These are phyloP conservation scores for Buathra laborator DNA, from an alignment of 2,888 invertebrate genomes.

Conservation along the genomic window DNA sequence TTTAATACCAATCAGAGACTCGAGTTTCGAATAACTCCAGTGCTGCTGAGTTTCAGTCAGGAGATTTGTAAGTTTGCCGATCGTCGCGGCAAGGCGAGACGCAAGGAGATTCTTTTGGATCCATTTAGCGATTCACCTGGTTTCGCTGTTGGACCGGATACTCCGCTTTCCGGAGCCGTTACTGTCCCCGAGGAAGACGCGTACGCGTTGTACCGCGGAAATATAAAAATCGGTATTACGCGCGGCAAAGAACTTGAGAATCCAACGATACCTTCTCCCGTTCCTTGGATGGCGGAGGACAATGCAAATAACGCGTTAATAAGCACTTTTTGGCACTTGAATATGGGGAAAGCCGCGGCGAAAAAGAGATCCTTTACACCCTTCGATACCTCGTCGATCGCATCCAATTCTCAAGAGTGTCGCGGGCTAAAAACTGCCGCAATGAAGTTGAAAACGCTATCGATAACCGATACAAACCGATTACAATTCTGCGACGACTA, in stretches of 20 bases:
- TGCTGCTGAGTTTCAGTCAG: slow-evolving; percentile 72
- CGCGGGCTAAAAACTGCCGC: slow-evolving; percentile 13
- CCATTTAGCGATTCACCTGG: slow-evolving; percentile 73
- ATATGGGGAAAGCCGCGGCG: slow-evolving; percentile 72
- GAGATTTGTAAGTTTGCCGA: slow-evolving; percentile 68
- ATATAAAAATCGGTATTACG: slow-evolving; percentile 70
- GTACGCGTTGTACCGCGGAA: slow-evolving; percentile 73
- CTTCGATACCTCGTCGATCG: slow-evolving; percentile 59
- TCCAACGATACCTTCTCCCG: slow-evolving; percentile 61
- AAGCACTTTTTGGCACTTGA: slow-evolving; percentile 78
- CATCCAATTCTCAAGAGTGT: slow-evolving; percentile 63
- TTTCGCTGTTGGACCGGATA: slow-evolving; percentile 44
- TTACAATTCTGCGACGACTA: slow-evolving; percentile 73
- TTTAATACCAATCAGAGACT: slow-evolving; percentile 80
- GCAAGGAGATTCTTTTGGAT: slow-evolving; percentile 73
- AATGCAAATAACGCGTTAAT: slow-evolving; percentile 70
- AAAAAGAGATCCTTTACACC: slow-evolving; percentile 64
- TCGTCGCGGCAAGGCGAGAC: slow-evolving; percentile 13
- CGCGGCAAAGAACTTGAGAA: slow-evolving; percentile 72
- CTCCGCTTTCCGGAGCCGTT: slow-evolving; percentile 72
- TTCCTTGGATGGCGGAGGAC: slow-evolving; percentile 68
- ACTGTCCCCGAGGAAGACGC: slow-evolving; percentile 74
- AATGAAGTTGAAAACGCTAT: slow-evolving; percentile 28
- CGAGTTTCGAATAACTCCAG: slow-evolving; percentile 77
- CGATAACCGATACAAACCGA: slow-evolving; percentile 62